Evolutionary conservation across 2,113 vertebrate species (phyloP).

Genomic region (Donacobius atricapilla): DNA sequence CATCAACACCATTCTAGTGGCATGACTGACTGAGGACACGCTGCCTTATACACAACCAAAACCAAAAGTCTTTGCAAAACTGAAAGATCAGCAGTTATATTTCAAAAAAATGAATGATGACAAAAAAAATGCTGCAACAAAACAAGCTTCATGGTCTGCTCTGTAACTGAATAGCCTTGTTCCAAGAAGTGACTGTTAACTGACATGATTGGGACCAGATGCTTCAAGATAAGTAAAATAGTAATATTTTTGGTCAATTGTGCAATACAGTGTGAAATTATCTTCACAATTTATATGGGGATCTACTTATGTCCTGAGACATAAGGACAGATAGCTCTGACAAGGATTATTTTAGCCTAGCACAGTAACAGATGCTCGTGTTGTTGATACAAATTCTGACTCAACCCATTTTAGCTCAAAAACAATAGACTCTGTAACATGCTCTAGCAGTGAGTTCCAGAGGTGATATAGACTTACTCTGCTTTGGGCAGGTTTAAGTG

Average conservation of each 20-base stretch:
- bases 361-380: not conserved
- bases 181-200: constrained; percentile 18
- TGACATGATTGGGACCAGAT: not conserved
- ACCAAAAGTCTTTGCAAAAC: not conserved
- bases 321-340: not conserved
- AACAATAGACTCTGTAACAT: not conserved
- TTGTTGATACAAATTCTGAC: not conserved
- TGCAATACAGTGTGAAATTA: constrained; percentile 52
- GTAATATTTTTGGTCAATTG: constrained; percentile 19
- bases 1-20: not conserved
- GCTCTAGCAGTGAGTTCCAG: constrained; percentile 16
- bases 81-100: not conserved
- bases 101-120: not conserved
- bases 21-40: not conserved
- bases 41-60: not conserved
- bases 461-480: not conserved
- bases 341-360: constrained; percentile 38
- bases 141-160: not conserved
- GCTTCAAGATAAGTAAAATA: constrained; percentile 10
- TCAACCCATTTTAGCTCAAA: not conserved
- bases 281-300: not conserved
- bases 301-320: constrained; percentile 2
- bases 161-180: not conserved
- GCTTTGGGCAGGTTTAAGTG: not conserved
- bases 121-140: not conserved